These are phyloP conservation scores for Salpingus planirostris DNA, from an alignment of 2,888 invertebrate species.

Conservation along the genomic window DNA sequence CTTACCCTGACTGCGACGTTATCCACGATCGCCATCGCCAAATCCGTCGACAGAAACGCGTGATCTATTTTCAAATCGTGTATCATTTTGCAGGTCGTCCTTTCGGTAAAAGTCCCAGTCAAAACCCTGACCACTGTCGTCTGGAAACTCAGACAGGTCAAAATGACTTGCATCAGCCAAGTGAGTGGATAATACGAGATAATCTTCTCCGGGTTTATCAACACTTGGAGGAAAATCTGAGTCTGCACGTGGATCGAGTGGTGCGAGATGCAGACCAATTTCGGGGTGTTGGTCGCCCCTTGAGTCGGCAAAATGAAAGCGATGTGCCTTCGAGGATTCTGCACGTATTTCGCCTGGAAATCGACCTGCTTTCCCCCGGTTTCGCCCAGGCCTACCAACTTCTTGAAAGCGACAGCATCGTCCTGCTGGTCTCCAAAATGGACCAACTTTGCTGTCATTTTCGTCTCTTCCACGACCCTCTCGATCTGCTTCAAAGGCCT, in stretches of 20 bases:
- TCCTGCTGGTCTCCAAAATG: conserved; percentile 21
- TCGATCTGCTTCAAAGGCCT: conserved; percentile 27
- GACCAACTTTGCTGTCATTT: conserved; percentile 13
- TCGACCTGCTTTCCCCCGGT: conserved; percentile 13
- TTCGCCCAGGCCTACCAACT: conserved; percentile 11
- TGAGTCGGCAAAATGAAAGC: conserved; percentile 33
- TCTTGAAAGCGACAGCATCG: conserved; percentile 17
- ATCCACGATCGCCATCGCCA: conserved; percentile 24
- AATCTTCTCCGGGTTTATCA: conserved; percentile 23
- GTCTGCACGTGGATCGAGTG: conserved; percentile 25
- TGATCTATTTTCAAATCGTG: conserved; percentile 31
- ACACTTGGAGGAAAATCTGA: conserved; percentile 18
- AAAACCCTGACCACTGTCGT: conserved; percentile 22
- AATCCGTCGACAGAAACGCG: conserved; percentile 26
- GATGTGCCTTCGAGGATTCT: conserved; percentile 22
- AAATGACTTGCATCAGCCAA: conserved; percentile 26
- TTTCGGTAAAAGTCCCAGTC: conserved; percentile 24
- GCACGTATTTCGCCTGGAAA: conserved; percentile 18
- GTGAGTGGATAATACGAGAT: conserved; percentile 31
- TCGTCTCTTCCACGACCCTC: conserved; percentile 16
- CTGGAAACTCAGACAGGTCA: conserved; percentile 28
- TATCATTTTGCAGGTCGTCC: conserved; percentile 28
- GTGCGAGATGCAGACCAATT: conserved; percentile 32
- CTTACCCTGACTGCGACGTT: conserved; percentile 23
- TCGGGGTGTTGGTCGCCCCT: conserved; percentile 24